Evolutionary conservation across 1,140 invertebrate genomes (phyloP), one percentile per base, ranked within the genome.

Genomic region (Psix sp.): DNA sequence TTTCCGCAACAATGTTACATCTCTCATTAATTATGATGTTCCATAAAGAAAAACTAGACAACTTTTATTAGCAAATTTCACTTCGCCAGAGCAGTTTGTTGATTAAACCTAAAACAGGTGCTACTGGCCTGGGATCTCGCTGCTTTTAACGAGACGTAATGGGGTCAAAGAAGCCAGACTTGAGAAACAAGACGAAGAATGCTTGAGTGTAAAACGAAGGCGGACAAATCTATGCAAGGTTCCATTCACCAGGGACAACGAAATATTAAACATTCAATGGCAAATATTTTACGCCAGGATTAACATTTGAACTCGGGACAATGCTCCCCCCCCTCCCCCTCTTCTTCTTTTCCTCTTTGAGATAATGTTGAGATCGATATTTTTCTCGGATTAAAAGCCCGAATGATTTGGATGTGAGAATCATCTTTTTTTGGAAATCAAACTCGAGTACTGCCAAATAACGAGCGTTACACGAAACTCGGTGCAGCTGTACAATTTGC

Each of bases 101-200:
- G 39, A 57, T 72, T 59, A 31, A 51, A 31, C 43, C 49, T 54
- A 65, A 65, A 65, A 65, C 59, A 72, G 68, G 57, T 65, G 56
- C 43, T 49, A 51, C 21, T 39, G 29, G 31, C n/a, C 20, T 21
- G 29, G 42, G 46, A 73, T 51, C 38, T 59, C 54, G 51, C 31
- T 66, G 62, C 57, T 40, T 78, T 66, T 57, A 60, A 75, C 68
- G 60, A 70, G 40, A 78, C 60, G 67, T 79, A 82, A 81, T 72
- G 74, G 65, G 80, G 80, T 81, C 80, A 79, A 65, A 68, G 77
- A 81, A 80, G 80, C 81, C 76, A 79, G 75, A 79, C 56, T 63
- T 49, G 52, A 62, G 54, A 51, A 75, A 52, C 31, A 65, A 65
- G 63, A 73, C 39, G 42, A 65, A 49, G 31, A 15, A 14, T 46